Evolutionary conservation across 2,113 vertebrate species (phyloP), one percentile per base, ranked within the genome.

Genomic region (Gasterosteus nipponicus): DNA sequence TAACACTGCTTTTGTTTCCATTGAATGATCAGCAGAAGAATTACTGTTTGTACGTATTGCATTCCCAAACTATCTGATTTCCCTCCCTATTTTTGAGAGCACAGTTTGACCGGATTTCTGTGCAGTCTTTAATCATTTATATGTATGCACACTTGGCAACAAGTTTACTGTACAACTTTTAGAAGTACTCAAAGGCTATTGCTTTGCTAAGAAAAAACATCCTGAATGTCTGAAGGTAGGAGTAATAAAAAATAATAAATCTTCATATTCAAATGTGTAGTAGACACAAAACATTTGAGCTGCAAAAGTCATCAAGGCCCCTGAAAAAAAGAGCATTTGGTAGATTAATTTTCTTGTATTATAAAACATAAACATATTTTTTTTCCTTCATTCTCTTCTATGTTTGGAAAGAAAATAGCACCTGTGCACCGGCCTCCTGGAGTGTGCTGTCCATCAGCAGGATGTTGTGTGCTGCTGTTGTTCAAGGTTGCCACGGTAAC

Each of bases 391-490:
- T 65, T 72, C 63, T 83, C 67, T 42, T 83, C 67, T 42, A 61
- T 86, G 87, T 91, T 92, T 89, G 85, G 75, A 83, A 85, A 89
- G 84, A 81, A 91, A 93, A 92, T 86, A 87, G 83, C 90, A 93
- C 92, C 93, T 93, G 90, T 83, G 77, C 82, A 29, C 29, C 35
- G 62, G 68, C 86, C 81, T 89, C 87, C 89, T 75, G 71, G 82
- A 89, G 85, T 77, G 86, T 42, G 70, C 89, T 91, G 92, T 93
- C 92, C 90, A 83, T 90, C 89, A 92, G 81, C 33, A 77, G 78
- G 80, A 89, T 92, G 88, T 92, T 95, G 91, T 94, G 87, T 86
- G 84, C 84, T 46, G 82, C 89, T 93, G 92, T 94, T 94, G 93
- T 93, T 91, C 82, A 18, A 79, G 49, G 92, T 95, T 92, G 76